Conservation (phyloP, 2,797 vertebrate species). For the Hirundo rustica region DNA sequence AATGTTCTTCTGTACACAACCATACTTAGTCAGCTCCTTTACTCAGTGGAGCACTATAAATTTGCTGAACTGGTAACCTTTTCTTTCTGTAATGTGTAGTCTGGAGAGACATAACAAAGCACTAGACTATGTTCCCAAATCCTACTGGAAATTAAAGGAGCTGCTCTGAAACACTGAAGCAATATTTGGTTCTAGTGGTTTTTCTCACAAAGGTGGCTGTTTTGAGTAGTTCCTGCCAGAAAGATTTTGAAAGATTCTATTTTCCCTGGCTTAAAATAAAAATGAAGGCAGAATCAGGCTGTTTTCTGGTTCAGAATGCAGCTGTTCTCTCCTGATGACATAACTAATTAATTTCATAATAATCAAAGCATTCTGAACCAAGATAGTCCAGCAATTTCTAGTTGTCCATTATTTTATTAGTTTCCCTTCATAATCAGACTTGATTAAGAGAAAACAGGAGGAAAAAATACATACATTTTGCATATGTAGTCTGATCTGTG, state of each 20-base stretch:
- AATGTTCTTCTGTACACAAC: not conserved
- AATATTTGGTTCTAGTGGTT: not conserved
- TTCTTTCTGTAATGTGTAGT: not conserved
- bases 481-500: not conserved
- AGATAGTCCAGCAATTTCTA: not conserved
- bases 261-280: slow-evolving; percentile 19
- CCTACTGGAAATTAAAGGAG: not conserved
- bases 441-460: slow-evolving; percentile 19
- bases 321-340: not conserved
- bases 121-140: not conserved
- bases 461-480: slow-evolving; percentile 4
- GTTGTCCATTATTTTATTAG: slow-evolving; percentile 17
- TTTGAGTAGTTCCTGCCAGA: not conserved
- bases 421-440: not conserved
- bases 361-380: not conserved
- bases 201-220: not conserved
- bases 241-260: slow-evolving; percentile 31
- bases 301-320: slow-evolving; percentile 21
- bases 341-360: slow-evolving; percentile 36
- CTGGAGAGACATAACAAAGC: not conserved
- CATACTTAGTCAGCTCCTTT: not conserved
- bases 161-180: not conserved
- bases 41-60: not conserved
- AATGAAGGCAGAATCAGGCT: slow-evolving; percentile 28
- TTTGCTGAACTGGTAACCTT: not conserved